These are phyloP conservation scores for Nyctalus aviator DNA, from an alignment of 2,797 vertebrate species.

Conservation along the genomic window DNA sequence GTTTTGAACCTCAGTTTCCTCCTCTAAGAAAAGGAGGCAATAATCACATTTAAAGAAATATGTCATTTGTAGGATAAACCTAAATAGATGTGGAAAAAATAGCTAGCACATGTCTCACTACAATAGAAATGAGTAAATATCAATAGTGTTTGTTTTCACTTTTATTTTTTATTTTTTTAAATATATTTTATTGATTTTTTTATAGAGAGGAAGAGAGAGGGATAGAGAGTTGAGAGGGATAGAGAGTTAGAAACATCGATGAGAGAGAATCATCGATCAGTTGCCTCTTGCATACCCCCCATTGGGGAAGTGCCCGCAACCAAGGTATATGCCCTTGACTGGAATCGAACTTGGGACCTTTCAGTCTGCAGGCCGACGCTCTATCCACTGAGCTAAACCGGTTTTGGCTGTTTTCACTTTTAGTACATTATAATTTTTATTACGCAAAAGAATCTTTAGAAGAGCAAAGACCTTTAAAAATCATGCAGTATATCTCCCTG, in stretches of 20 bases:
- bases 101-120: background rate
- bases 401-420: background rate
- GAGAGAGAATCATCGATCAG: too few relatives aligned
- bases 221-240: too few relatives aligned
- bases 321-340: too few relatives aligned
- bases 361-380: too few relatives aligned
- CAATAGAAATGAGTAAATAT: background rate
- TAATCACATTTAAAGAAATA: background rate
- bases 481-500: background rate
- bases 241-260: too few relatives aligned
- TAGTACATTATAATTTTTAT: background rate
- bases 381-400: too few relatives aligned
- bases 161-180: too few relatives aligned
- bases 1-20: background rate
- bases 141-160: background rate
- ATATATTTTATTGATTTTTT: too few relatives aligned
- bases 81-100: background rate
- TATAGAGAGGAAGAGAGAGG: too few relatives aligned
- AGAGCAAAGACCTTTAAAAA: background rate
- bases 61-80: background rate
- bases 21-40: background rate
- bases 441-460: background rate
- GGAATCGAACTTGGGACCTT: too few relatives aligned
- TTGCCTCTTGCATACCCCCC: too few relatives aligned
- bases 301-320: too few relatives aligned